These are phyloP conservation scores for Silurus aristotelis DNA, from an alignment of 2,797 vertebrate genomes.

Conservation along the genomic window DNA sequence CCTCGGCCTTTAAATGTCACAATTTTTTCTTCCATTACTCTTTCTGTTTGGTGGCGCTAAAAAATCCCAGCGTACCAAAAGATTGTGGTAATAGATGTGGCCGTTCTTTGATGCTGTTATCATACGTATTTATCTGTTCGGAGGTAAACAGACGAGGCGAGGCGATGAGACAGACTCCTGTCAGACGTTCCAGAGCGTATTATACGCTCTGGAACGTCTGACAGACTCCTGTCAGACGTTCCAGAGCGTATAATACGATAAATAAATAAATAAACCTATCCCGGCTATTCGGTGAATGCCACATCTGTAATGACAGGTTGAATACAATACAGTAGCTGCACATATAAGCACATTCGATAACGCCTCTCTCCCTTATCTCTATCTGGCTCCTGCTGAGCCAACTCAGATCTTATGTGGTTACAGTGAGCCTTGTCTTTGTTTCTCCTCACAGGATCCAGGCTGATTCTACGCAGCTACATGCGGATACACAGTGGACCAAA, in stretches of 20 bases:
- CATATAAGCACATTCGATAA: neutral
- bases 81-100: constrained; percentile 57
- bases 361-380: neutral
- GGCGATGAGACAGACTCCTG: constrained; percentile 39
- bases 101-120: constrained; percentile 53
- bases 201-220: no score
- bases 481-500: no score
- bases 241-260: constrained; percentile 49
- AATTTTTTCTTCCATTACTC: constrained; percentile 48
- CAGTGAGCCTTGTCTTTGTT: constrained; percentile 63
- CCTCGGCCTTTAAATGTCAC: constrained; percentile 59
- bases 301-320: constrained; percentile 14
- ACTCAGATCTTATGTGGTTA: constrained; percentile 71
- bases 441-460: constrained; percentile 47
- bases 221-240: constrained; percentile 40
- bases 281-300: constrained; percentile 42
- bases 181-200: constrained; percentile 39
- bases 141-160: constrained; percentile 55
- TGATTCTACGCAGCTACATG: no score
- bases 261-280: constrained; percentile 56
- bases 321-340: neutral
- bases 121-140: constrained; percentile 57
- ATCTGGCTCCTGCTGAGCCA: constrained; percentile 50
- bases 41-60: constrained; percentile 40
- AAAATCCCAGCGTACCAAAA: constrained; percentile 41